Conservation (phyloP, 1,140 invertebrate species). For the Zaprionus nigranus region DNA sequence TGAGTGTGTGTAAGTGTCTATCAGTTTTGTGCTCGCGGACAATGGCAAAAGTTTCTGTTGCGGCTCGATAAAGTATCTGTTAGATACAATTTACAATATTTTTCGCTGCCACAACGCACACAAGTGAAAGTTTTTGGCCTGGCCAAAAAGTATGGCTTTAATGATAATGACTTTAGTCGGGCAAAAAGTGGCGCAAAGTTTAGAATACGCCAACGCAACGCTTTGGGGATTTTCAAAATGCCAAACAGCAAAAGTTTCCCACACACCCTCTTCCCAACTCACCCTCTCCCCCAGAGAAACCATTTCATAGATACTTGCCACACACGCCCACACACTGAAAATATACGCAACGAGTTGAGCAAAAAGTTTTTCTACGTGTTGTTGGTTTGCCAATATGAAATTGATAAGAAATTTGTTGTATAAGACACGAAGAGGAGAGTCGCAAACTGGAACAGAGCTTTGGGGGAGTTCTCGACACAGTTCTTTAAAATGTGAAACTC, state of each 20-base stretch:
- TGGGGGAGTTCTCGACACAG: neutral
- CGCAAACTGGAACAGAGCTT: slow-evolving; percentile 37
- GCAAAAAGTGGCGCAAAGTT: slow-evolving; percentile 77
- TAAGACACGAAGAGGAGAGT: neutral
- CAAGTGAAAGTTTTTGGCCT: slow-evolving; percentile 66
- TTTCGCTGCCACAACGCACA: slow-evolving; percentile 38
- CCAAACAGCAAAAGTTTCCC: slow-evolving; percentile 64
- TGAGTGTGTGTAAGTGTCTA: slow-evolving; percentile 32
- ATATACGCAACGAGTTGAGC: slow-evolving; percentile 46
- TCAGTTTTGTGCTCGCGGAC: slow-evolving; percentile 72
- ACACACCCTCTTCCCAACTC: neutral
- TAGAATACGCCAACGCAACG: slow-evolving; percentile 76
- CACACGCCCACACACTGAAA: slow-evolving; percentile 11
- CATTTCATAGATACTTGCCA: slow-evolving; percentile 3
- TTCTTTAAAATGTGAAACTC: slow-evolving; percentile 1
- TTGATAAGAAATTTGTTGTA: slow-evolving; percentile 59
- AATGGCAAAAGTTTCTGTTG: slow-evolving; percentile 79
- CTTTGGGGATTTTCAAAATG: slow-evolving; percentile 75
- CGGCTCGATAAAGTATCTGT: slow-evolving; percentile 81
- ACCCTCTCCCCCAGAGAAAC: neutral
- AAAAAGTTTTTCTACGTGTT: slow-evolving; percentile 71
- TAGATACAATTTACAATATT: slow-evolving; percentile 81
- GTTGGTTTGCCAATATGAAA: slow-evolving; percentile 60
- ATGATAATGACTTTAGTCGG: slow-evolving; percentile 79
- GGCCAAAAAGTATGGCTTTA: slow-evolving; percentile 76